phyloP scores from a whole-genome alignment of 2,797 vertebrate genomes.

The Ispidina picta region DNA sequence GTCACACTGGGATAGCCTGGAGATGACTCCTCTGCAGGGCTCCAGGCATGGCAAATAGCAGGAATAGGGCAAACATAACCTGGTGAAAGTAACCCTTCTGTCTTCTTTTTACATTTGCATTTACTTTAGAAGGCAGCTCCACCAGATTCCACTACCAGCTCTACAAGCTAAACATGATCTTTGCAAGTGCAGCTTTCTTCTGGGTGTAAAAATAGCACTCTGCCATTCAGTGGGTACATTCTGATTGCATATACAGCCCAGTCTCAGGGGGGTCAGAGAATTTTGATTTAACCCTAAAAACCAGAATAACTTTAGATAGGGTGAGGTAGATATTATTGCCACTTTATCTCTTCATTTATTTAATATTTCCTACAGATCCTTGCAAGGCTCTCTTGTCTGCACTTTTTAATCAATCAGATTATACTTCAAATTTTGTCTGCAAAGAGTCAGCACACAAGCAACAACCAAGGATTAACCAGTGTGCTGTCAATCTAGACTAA shows the following conservation, averaged over 20 bases:
- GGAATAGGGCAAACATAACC: background rate
- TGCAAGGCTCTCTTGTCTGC: background rate
- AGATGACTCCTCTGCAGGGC: background rate
- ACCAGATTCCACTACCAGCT: background rate
- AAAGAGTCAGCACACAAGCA: background rate
- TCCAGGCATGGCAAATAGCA: background rate
- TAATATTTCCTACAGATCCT: background rate
- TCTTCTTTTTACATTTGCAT: background rate
- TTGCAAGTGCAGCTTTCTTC: background rate
- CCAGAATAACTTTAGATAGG: background rate
- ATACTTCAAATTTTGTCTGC: background rate
- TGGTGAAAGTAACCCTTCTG: background rate
- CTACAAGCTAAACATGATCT: background rate
- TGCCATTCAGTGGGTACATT: background rate
- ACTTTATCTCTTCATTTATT: background rate
- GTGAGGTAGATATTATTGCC: background rate
- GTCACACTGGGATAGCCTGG: background rate
- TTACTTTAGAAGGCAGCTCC: background rate
- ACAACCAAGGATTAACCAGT: background rate
- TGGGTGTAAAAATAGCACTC: background rate
- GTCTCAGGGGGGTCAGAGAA: background rate
- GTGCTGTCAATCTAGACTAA: background rate
- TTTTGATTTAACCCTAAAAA: background rate
- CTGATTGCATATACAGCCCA: background rate
- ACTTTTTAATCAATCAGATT: background rate